Percentiles rank a stretch among this genome's conserved stretches.
These are phyloP conservation scores for Propithecus coquereli DNA, from an alignment of 2,113 vertebrate genomes.

Conservation along the genomic window DNA sequence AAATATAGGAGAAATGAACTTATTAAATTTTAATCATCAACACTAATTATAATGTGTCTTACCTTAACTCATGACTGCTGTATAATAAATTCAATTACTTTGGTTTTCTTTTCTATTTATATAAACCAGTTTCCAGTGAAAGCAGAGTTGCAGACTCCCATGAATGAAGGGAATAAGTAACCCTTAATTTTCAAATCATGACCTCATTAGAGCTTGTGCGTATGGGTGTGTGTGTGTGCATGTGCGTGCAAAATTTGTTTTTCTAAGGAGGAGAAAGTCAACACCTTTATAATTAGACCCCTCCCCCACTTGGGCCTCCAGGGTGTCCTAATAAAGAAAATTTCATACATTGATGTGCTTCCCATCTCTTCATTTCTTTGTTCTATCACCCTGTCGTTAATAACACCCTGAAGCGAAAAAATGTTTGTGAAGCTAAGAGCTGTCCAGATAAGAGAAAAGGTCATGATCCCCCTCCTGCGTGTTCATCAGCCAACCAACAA, in stretches of 20 bases:
- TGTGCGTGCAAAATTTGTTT: constrained; percentile 74
- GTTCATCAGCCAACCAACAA: constrained; percentile 83
- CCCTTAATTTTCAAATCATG: constrained; percentile 74
- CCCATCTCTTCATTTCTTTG: constrained; percentile 81
- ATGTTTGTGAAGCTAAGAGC: constrained; percentile 86
- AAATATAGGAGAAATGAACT: constrained; percentile 43
- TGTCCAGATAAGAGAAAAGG: constrained; percentile 87
- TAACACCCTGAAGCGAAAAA: constrained; percentile 86
- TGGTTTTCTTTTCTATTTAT: not conserved
- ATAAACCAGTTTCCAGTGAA: not conserved
- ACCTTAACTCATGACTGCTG: constrained; percentile 6
- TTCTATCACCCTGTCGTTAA: constrained; percentile 84
- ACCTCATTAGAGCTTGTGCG: constrained; percentile 59
- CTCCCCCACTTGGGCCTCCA: constrained; percentile 65
- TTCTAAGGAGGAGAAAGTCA: constrained; percentile 75
- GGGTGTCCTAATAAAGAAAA: constrained; percentile 82
- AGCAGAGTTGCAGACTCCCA: not conserved
- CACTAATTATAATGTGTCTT: constrained; percentile 39
- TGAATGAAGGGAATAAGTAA: not conserved
- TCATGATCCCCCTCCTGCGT: constrained; percentile 80
- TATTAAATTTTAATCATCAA: constrained; percentile 54
- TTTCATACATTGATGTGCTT: constrained; percentile 67
- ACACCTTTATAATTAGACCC: constrained; percentile 79
- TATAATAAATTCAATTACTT: constrained; percentile 17
- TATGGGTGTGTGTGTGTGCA: not conserved